Percentiles rank a stretch among this genome's conserved stretches.
phyloP scores from a whole-genome alignment of 2,888 invertebrate genomes.

The Chironomus tentans region DNA sequence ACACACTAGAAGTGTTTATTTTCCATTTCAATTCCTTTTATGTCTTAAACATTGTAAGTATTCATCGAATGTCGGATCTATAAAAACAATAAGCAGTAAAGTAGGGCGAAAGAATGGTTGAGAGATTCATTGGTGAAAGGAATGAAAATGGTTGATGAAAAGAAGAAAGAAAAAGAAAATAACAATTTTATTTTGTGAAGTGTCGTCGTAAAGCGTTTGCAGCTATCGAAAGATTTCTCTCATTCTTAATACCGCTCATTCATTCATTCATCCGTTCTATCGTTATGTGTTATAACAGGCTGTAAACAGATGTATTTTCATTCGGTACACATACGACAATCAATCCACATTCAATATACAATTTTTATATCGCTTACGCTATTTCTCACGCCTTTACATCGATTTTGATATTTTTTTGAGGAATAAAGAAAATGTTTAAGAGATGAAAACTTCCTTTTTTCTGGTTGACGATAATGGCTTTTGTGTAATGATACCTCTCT shows the following conservation, averaged over 20 bases:
- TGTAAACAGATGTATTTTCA: neutral
- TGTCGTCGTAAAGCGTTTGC: neutral
- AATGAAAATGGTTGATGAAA: too few relatives aligned
- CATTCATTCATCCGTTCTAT: too few relatives aligned
- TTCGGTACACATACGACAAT: conserved; percentile 1
- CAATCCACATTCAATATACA: neutral
- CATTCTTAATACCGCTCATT: too few relatives aligned
- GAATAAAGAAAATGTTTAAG: neutral
- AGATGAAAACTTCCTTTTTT: neutral
- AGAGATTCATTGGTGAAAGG: neutral
- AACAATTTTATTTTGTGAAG: neutral
- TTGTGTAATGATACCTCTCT: too few relatives aligned
- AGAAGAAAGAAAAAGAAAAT: too few relatives aligned
- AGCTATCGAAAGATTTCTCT: neutral
- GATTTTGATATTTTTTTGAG: neutral
- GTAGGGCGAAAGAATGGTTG: neutral
- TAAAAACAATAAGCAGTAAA: neutral
- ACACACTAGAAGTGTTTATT: neutral
- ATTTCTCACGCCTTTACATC: neutral
- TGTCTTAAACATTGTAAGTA: neutral
- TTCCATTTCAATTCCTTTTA: neutral
- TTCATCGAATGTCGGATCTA: too few relatives aligned
- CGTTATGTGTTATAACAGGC: neutral
- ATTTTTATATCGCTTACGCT: neutral
- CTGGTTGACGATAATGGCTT: neutral